Percentiles rank a stretch among this genome's conserved stretches.
These are phyloP conservation scores for Heterohyrax brucei DNA, from an alignment of 2,797 vertebrate species.

Conservation along the genomic window DNA sequence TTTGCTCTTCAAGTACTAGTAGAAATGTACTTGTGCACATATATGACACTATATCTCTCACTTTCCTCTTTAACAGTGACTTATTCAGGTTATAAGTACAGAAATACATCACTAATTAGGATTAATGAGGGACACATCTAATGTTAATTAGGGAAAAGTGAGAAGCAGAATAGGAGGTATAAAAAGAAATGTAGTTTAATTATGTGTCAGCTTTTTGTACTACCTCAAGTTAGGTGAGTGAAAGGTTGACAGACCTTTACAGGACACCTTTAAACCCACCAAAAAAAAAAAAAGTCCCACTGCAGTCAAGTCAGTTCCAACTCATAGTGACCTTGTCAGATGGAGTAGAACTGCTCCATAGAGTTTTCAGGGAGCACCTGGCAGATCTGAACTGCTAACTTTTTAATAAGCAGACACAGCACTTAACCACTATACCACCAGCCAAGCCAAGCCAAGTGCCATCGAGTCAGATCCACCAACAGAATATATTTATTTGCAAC, in stretches of 20 bases:
- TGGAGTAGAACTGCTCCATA: too few species aligned
- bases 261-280: neutral
- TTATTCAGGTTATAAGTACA: slow-evolving; percentile 39
- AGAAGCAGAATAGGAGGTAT: slow-evolving; percentile 46
- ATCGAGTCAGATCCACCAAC: neutral
- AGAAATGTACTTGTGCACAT: neutral
- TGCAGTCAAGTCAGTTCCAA: too few species aligned
- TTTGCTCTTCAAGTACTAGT: slow-evolving; percentile 28
- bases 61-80: slow-evolving; percentile 32
- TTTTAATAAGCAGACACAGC: too few species aligned
- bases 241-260: neutral
- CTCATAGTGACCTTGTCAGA: too few species aligned
- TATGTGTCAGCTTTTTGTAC: slow-evolving; percentile 21
- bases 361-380: too few species aligned
- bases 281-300: too few species aligned
- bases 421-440: too few species aligned
- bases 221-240: neutral
- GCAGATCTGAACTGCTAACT: too few species aligned
- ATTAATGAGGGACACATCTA: slow-evolving; percentile 31
- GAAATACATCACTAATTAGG: slow-evolving; percentile 14
- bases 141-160: slow-evolving; percentile 69
- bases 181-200: slow-evolving; percentile 62
- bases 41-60: neutral
- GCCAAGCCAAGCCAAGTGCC: too few species aligned
- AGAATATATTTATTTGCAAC: slow-evolving; percentile 52